Evolutionary conservation across 2,888 invertebrate genomes (phyloP), one percentile per base, ranked within the genome.

Genomic region (Drosophila longiperda): DNA sequence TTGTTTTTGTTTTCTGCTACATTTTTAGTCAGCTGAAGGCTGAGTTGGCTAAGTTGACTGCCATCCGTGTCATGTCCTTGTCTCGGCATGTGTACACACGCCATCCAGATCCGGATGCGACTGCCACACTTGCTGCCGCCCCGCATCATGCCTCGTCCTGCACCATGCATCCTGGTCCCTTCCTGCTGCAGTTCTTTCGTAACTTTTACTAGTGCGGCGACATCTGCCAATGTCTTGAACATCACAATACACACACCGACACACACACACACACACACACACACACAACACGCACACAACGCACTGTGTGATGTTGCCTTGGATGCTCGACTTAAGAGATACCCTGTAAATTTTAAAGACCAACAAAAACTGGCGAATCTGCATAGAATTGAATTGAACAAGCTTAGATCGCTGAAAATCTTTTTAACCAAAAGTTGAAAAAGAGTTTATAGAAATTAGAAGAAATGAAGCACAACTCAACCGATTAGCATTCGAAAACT

Each of bases 191-290:
- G 61, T 67, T 20, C 66, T 61, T 66, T 72, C 54, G 79, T 78
- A 87, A 85, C 88, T 87, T 85, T 85, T 75, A 83, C 75, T 83
- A 80, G 83, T 80, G 88, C 88, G 85, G 90, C 85, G 85, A 85
- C 85, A 85, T 85, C 85, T 85, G 85, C 90, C 85, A 86, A 86
- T 86, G 85, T 86, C 85, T 89, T 86, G 71, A 88, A 90, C 90
- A 89, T 82, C 82, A 83, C 83, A 85, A 73, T 72, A 84, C 84
- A 83, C 73, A 85, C 77, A 73, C 33, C 38, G 17, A 34, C 12
- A 55, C 20, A 33, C 42, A 65, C 42, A 60, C n/a, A 36, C 32
- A 45, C n/a, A 36, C 32, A 45, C 32, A 17, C n/a, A 32, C 20
- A 48, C 29, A 48, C 26, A 26, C 26, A 29, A 23, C 20, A 48